Conservation (phyloP, 2,113 vertebrate genomes). For the Rhinoptilus africanus region DNA sequence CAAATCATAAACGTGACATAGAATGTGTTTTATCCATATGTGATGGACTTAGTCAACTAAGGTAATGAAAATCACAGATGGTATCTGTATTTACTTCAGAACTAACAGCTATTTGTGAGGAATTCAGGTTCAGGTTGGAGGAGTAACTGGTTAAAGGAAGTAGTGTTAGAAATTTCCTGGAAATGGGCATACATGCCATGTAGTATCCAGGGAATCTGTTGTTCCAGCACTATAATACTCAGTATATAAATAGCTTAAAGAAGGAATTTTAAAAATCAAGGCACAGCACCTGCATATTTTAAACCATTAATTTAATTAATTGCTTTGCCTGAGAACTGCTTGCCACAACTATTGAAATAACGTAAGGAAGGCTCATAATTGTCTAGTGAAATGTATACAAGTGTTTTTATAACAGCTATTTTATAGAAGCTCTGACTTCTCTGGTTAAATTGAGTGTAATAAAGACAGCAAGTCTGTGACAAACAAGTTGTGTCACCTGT, state of each 20-base stretch:
- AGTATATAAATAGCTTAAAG: background rate
- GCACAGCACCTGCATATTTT: background rate
- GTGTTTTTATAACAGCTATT: background rate
- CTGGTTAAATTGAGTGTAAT: constrained; percentile 3
- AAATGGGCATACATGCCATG: background rate
- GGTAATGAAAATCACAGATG: background rate
- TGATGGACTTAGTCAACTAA: background rate
- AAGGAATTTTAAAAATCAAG: background rate
- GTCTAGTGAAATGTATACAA: background rate
- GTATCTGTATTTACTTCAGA: background rate
- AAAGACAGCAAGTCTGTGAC: constrained; percentile 7
- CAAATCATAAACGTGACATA: background rate
- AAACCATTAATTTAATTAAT: constrained; percentile 30
- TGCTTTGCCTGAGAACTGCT: background rate
- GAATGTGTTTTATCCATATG: background rate
- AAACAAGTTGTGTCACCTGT: constrained; percentile 24
- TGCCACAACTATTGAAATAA: background rate
- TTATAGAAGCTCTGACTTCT: constrained; percentile 8
- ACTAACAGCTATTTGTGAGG: background rate
- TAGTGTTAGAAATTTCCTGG: background rate
- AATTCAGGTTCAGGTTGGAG: background rate
- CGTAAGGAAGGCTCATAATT: background rate
- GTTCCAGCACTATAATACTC: background rate
- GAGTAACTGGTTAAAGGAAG: background rate
- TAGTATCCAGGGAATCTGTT: background rate